Conservation (phyloP, 2,888 invertebrate species). For the Ommatoiulus sabulosus region DNA sequence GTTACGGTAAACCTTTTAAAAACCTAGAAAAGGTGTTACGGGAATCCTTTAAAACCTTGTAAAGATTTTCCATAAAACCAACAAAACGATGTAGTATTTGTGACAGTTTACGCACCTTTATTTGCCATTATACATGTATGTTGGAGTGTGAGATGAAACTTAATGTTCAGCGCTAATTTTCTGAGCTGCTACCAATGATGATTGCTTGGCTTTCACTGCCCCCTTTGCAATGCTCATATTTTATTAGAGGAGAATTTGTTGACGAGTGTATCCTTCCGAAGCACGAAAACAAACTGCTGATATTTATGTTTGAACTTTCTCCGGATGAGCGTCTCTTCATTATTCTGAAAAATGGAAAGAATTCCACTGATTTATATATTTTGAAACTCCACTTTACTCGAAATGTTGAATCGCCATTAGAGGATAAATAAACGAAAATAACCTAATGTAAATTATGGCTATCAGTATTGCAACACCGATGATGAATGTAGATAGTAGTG, state of each 20-base stretch:
- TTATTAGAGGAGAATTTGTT: not conserved
- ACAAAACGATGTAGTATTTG: no score
- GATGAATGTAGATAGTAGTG: not conserved
- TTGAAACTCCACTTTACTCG: no score
- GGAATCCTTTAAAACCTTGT: no score
- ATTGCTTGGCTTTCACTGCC: not conserved
- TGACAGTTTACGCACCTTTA: no score
- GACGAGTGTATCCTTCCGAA: not conserved
- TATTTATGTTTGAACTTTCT: not conserved
- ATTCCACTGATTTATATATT: no score
- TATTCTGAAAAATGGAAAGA: not conserved
- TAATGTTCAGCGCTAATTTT: not conserved
- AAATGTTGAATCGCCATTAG: no score
- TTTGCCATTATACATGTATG: no score
- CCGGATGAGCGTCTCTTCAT: not conserved
- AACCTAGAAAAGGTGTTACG: no score
- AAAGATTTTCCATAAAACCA: no score
- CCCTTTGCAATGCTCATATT: not conserved
- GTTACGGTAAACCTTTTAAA: no score
- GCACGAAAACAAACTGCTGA: not conserved
- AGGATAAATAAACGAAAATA: not conserved
- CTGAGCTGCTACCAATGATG: not conserved
- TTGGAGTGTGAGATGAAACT: not conserved
- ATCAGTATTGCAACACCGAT: not conserved
- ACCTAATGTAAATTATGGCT: not conserved